Percentiles rank a stretch among this genome's conserved stretches.
phyloP scores from a whole-genome alignment of 2,797 vertebrate genomes.

The Danio jaintianensis region DNA sequence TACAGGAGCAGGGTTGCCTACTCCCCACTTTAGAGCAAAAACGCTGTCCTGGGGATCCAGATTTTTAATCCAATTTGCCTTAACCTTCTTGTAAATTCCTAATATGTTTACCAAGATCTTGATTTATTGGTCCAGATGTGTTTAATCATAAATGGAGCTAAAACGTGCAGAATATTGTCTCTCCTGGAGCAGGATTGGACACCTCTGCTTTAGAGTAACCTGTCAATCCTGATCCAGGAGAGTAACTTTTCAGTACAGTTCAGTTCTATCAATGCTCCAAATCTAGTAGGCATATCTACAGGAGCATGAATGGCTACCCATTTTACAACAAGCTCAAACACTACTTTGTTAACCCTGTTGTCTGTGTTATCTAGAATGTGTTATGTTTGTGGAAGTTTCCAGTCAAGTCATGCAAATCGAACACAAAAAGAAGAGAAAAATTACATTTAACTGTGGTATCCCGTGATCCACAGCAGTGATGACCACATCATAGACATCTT shows the following conservation, averaged over 20 bases:
- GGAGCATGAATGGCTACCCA: neutral
- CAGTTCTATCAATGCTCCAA: neutral
- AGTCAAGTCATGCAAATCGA: neutral
- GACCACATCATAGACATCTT: slow-evolving; percentile 74
- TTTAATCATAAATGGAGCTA: neutral
- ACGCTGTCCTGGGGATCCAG: too few relatives aligned
- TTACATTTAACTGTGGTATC: slow-evolving; percentile 77
- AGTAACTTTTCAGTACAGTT: neutral
- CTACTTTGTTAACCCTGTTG: neutral
- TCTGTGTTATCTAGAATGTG: neutral
- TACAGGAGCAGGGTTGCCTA: too few relatives aligned
- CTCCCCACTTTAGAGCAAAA: too few relatives aligned
- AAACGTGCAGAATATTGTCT: neutral
- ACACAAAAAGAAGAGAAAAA: neutral
- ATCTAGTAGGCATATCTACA: neutral
- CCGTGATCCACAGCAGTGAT: slow-evolving; percentile 76
- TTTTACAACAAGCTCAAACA: neutral
- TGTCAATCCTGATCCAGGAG: neutral
- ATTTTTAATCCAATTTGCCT: too few relatives aligned
- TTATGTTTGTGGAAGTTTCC: neutral
- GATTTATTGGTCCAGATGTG: too few relatives aligned
- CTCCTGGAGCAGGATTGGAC: neutral
- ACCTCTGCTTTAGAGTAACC: neutral
- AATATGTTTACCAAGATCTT: too few relatives aligned
- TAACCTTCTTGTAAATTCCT: too few relatives aligned